Percentiles rank a stretch among this genome's conserved stretches.
These are phyloP conservation scores for Drosophila simulans DNA, from an alignment of 1,140 invertebrate species.

Conservation along the genomic window DNA sequence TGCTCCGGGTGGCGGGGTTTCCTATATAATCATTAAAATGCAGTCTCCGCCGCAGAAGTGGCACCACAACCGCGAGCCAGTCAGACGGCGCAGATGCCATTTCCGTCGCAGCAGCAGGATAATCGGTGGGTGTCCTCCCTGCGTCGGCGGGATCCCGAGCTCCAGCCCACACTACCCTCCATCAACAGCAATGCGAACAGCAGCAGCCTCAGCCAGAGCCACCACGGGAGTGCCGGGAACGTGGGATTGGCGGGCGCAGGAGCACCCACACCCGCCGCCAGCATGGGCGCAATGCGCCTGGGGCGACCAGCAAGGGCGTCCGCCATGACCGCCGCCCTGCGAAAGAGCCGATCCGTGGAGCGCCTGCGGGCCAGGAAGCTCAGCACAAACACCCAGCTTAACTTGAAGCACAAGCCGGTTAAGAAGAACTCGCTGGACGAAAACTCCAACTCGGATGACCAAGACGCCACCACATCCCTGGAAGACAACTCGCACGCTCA, in stretches of 20 bases:
- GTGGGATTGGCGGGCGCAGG: conserved; percentile 36
- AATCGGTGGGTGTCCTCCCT: conserved; percentile 85
- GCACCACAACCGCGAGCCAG: conserved; percentile 73
- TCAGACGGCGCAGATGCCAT: conserved; percentile 61
- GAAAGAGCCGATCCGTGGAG: conserved; percentile 86
- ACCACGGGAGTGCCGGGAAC: conserved; percentile 74
- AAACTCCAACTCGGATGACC: conserved; percentile 83
- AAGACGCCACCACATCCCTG: conserved; percentile 81
- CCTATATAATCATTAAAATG: conserved; percentile 48
- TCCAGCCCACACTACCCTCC: conserved; percentile 88
- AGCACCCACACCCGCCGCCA: conserved; percentile 19
- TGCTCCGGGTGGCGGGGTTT: conserved; percentile 17
- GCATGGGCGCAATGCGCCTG: conserved; percentile 51
- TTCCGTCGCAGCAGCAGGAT: conserved; percentile 78
- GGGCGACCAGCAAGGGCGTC: conserved; percentile 67
- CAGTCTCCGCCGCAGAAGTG: conserved; percentile 72
- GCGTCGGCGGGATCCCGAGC: conserved; percentile 87
- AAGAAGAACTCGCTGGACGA: conserved; percentile 83
- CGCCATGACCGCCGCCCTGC: conserved; percentile 57
- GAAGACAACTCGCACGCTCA: conserved; percentile 79
- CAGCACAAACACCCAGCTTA: conserved; percentile 65
- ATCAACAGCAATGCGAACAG: conserved; percentile 83
- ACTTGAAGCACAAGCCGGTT: conserved; percentile 68
- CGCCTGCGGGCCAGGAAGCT: conserved; percentile 84
- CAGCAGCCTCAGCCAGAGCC: conserved; percentile 64